Conservation (phyloP, 2,888 invertebrate species). For the Blastobasis adustella region DNA sequence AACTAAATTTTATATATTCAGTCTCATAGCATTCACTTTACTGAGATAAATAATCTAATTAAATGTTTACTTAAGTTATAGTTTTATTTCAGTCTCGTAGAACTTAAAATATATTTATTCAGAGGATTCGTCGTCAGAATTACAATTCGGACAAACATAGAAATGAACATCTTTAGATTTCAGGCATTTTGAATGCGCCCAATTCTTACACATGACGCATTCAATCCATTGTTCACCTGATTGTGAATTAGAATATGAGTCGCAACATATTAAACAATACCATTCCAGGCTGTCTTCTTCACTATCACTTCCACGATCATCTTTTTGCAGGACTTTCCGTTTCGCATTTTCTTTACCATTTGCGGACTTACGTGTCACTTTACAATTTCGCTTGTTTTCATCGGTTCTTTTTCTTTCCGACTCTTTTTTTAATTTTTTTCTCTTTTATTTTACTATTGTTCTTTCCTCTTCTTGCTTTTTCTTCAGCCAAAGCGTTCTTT, state of each 20-base stretch:
- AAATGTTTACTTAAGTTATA: neutral
- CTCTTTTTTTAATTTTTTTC: constrained; percentile 7
- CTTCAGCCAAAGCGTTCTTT: constrained; percentile 15
- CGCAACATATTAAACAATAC: constrained; percentile 9
- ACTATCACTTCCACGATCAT: constrained; percentile 1
- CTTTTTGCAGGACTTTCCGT: constrained; percentile 4
- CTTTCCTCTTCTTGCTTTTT: constrained; percentile 10
- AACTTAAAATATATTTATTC: neutral
- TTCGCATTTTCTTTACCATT: constrained; percentile 7
- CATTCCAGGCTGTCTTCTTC: constrained; percentile 3
- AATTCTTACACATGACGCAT: constrained; percentile 13
- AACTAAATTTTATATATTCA: neutral
- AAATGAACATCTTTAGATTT: constrained; percentile 3
- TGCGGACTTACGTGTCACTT: neutral
- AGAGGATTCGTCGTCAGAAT: constrained; percentile 1
- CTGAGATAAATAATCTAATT: neutral
- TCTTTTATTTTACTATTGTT: constrained; percentile 7
- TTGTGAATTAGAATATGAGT: constrained; percentile 7
- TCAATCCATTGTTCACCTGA: constrained; percentile 14
- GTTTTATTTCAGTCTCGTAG: neutral
- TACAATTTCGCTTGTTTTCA: constrained; percentile 8
- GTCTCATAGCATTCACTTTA: neutral
- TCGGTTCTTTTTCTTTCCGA: constrained; percentile 7
- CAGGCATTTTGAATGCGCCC: constrained; percentile 8
- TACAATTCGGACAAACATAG: constrained; percentile 8